These are phyloP conservation scores for Dendroctonus valens DNA, from an alignment of 1,140 invertebrate genomes.

Conservation along the genomic window DNA sequence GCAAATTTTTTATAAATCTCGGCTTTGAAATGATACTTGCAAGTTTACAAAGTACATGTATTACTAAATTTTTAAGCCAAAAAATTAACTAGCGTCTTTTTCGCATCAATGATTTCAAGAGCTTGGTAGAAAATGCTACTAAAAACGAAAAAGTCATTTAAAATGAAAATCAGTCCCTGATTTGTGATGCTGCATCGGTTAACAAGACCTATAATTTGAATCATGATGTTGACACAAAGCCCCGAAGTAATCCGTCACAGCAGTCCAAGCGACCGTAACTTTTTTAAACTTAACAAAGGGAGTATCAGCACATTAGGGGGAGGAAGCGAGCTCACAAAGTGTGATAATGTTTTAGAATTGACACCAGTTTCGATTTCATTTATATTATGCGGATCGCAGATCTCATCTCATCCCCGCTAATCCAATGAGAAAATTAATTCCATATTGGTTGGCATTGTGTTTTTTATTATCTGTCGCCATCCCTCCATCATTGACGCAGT, in stretches of 20 bases:
- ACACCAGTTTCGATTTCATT: constrained; percentile 49
- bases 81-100: no score
- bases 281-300: constrained; percentile 45
- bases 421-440: constrained; percentile 45
- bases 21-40: no score
- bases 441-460: constrained; percentile 37
- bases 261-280: constrained; percentile 42
- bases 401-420: constrained; percentile 44
- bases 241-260: constrained; percentile 48
- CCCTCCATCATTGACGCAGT: constrained; percentile 2
- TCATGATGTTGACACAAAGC: constrained; percentile 50
- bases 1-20: no score
- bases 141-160: no score
- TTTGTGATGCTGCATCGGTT: constrained; percentile 34
- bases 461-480: constrained; percentile 16
- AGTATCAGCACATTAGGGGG: constrained; percentile 12
- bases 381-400: constrained; percentile 46
- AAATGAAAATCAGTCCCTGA: constrained; percentile 3
- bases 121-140: no score
- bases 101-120: no score
- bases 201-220: constrained; percentile 46
- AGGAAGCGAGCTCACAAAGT: constrained; percentile 36
- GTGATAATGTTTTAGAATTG: constrained; percentile 48
- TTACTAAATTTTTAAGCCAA: no score
- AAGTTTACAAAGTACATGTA: no score